phyloP scores from a whole-genome alignment of 2,113 vertebrate species.

The Symphodus melops region DNA sequence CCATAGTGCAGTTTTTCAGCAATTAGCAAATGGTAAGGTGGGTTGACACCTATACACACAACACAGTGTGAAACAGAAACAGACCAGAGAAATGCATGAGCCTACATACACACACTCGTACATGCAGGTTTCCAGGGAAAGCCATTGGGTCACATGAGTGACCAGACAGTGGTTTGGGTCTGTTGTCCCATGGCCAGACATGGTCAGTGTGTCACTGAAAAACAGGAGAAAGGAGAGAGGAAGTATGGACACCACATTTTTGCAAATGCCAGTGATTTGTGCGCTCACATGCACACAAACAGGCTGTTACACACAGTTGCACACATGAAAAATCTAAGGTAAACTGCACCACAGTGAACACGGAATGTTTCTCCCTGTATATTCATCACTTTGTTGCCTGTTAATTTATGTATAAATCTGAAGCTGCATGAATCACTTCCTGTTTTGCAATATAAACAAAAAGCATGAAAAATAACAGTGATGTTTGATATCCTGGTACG shows the following conservation, averaged over 20 bases:
- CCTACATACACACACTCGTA: constrained; percentile 19
- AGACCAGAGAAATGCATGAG: constrained; percentile 26
- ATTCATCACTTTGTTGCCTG: neutral
- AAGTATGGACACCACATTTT: constrained; percentile 71
- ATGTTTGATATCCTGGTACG: neutral
- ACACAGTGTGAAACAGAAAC: constrained; percentile 43
- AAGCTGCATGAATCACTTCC: constrained; percentile 45
- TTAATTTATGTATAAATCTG: constrained; percentile 14
- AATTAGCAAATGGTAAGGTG: constrained; percentile 67
- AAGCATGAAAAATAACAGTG: neutral
- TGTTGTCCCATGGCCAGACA: constrained; percentile 73
- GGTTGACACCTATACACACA: constrained; percentile 60
- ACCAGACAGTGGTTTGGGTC: constrained; percentile 80
- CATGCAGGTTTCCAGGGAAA: constrained; percentile 43
- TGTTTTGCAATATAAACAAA: constrained; percentile 43
- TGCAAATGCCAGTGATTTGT: constrained; percentile 65
- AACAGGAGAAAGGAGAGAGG: constrained; percentile 75
- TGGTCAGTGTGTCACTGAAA: constrained; percentile 68
- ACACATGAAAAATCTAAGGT: constrained; percentile 3
- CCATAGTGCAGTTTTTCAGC: constrained; percentile 50
- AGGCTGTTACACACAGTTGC: constrained; percentile 14
- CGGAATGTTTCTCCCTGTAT: neutral
- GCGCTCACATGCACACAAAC: constrained; percentile 26
- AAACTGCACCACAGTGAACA: neutral
- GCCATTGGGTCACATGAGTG: constrained; percentile 73